Evolutionary conservation across 2,888 invertebrate species (phyloP).

Genomic region (Drosophila lutescens): DNA sequence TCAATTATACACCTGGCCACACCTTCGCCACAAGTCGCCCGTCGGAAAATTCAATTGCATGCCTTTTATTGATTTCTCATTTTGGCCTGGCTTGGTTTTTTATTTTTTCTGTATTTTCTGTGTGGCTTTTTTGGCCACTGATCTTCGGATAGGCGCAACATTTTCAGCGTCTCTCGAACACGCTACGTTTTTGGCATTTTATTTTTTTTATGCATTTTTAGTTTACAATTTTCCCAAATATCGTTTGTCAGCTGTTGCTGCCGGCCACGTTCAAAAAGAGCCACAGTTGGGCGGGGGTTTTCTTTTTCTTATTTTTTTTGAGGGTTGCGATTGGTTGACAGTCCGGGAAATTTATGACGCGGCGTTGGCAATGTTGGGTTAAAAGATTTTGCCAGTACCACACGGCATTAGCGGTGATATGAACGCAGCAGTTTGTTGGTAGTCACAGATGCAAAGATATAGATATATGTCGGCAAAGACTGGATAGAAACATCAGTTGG

Average conservation of each 20-base stretch:
- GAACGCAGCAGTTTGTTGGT: constrained; percentile 29
- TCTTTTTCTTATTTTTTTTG: background rate
- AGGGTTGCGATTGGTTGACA: constrained; percentile 62
- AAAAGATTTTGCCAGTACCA: constrained; percentile 46
- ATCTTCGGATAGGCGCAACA: constrained; percentile 70
- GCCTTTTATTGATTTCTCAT: constrained; percentile 59
- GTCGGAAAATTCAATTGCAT: constrained; percentile 49
- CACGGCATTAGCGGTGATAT: constrained; percentile 22
- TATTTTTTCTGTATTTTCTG: background rate
- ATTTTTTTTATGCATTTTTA: background rate
- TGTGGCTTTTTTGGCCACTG: constrained; percentile 43
- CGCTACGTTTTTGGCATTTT: constrained; percentile 73
- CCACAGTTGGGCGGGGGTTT: constrained; percentile 29
- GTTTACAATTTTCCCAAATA: constrained; percentile 58
- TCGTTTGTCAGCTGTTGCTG: constrained; percentile 65
- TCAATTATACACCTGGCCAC: constrained; percentile 66
- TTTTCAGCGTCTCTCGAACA: constrained; percentile 52
- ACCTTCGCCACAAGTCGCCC: constrained; percentile 63
- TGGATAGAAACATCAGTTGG: constrained; percentile 68
- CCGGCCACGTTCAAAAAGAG: constrained; percentile 61
- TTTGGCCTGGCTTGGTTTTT: constrained; percentile 40
- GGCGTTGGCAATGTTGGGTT: constrained; percentile 57
- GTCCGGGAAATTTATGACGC: constrained; percentile 72
- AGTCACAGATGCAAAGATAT: constrained; percentile 52
- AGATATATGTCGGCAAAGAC: constrained; percentile 46